Conservation (phyloP, 2,888 invertebrate genomes). For the Asteroscopus sphinx region DNA sequence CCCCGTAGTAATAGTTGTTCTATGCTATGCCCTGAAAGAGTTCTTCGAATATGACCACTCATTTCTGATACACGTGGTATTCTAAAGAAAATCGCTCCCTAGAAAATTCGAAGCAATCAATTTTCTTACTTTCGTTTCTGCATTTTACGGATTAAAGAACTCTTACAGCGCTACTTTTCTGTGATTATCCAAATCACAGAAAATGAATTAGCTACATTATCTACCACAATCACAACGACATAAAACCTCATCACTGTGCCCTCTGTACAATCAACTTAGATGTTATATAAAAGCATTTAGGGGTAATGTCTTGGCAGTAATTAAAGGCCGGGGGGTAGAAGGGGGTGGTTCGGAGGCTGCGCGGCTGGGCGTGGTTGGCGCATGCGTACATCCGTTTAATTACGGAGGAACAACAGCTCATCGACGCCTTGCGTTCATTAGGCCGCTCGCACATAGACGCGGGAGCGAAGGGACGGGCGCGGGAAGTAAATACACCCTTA, state of each 20-base stretch:
- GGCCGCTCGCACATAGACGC: constrained; percentile 66
- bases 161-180: background rate
- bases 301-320: constrained; percentile 88
- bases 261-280: constrained; percentile 48
- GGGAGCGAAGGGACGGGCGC: constrained; percentile 60
- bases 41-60: no score
- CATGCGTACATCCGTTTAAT: constrained; percentile 85
- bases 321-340: constrained; percentile 75
- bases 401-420: constrained; percentile 83
- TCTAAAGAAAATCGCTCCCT: background rate
- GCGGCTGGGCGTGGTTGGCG: constrained; percentile 86
- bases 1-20: no score
- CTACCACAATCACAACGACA: constrained; percentile 14
- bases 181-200: constrained; percentile 32
- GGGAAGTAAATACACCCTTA: constrained; percentile 62
- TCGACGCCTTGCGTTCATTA: constrained; percentile 87
- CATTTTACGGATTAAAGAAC: background rate
- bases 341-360: constrained; percentile 79
- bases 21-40: no score
- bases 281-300: constrained; percentile 81
- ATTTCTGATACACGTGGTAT: no score
- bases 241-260: constrained; percentile 36
- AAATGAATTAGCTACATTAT: constrained; percentile 31
- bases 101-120: background rate
- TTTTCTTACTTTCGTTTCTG: background rate